phyloP scores from a whole-genome alignment of 1,140 invertebrate genomes.

The Acyrthosiphon pisum region DNA sequence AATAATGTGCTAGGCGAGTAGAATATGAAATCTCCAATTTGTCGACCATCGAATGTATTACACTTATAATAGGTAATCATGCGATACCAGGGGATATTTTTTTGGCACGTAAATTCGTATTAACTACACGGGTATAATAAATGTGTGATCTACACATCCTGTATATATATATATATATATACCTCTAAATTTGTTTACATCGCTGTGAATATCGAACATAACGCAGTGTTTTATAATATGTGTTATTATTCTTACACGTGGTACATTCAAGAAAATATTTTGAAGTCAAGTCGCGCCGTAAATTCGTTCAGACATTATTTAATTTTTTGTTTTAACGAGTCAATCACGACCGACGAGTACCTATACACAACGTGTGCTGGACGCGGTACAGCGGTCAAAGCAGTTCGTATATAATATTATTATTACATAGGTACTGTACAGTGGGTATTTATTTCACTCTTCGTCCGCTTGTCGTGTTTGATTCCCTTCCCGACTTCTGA shows the following conservation, averaged over 20 bases:
- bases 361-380: neutral
- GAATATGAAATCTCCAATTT: neutral
- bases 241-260: neutral
- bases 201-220: neutral
- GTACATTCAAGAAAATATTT: neutral
- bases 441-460: neutral
- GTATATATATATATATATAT: too few species aligned
- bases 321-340: neutral
- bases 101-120: neutral
- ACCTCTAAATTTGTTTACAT: neutral
- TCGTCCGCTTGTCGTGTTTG: neutral
- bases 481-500: neutral
- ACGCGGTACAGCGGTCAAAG: neutral
- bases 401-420: neutral
- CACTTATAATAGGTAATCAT: neutral
- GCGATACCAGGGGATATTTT: neutral
- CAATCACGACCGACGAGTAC: neutral
- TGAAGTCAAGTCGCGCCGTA: neutral
- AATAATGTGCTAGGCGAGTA: neutral
- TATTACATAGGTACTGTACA: neutral
- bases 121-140: neutral
- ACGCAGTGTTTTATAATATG: neutral
- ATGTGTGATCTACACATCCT: neutral
- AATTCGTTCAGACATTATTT: conserved; percentile 11
- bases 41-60: neutral